These are phyloP conservation scores for Cancer borealis DNA, from an alignment of 2,888 invertebrate genomes.

Conservation along the genomic window DNA sequence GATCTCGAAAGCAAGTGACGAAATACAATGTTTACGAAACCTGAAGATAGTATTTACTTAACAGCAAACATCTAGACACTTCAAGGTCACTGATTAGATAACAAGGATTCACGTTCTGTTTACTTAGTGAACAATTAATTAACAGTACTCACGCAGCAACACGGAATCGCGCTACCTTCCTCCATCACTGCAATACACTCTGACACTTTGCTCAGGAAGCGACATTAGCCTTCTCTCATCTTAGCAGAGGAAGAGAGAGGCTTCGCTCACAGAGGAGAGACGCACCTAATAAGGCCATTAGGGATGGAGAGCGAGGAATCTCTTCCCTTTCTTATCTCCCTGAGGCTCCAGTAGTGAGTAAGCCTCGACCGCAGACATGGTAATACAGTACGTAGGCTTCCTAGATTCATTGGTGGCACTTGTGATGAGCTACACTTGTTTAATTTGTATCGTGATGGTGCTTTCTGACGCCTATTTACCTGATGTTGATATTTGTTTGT, in stretches of 20 bases:
- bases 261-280: background rate
- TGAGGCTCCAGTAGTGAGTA: background rate
- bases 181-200: slow-evolving; percentile 1
- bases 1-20: background rate
- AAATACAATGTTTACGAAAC: background rate
- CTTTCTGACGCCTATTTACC: background rate
- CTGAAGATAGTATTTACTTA: background rate
- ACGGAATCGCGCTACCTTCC: background rate
- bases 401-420: background rate
- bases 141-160: background rate
- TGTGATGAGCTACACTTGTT: background rate
- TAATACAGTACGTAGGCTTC: background rate
- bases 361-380: background rate
- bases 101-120: background rate
- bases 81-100: background rate
- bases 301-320: slow-evolving; percentile 21
- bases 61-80: background rate
- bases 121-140: background rate
- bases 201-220: background rate
- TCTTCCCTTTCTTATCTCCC: background rate
- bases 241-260: background rate
- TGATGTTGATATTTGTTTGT: background rate
- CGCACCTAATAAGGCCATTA: slow-evolving; percentile 43
- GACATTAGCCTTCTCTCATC: background rate
- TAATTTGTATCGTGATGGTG: background rate